Conservation (phyloP, 2,113 vertebrate genomes). For the Desmodus rotundus region DNA sequence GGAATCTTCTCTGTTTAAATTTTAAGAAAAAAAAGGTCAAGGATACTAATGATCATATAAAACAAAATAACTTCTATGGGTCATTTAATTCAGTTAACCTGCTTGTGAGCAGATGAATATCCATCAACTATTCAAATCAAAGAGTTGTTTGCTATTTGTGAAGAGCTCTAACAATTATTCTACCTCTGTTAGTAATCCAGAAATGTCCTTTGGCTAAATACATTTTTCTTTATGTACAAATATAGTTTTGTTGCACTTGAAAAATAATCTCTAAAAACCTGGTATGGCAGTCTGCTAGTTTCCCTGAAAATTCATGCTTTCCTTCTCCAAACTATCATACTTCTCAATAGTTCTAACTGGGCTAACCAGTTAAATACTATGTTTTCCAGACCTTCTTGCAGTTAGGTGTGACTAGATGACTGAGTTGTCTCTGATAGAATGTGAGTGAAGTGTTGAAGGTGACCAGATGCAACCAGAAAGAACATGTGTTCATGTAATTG, state of each 20-base stretch:
- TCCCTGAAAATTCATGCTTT: background rate
- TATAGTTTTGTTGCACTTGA: background rate
- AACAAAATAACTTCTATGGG: background rate
- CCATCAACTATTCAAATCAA: background rate
- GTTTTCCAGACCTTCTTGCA: background rate
- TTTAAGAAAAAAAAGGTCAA: background rate
- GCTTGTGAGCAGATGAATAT: background rate
- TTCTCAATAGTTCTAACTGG: background rate
- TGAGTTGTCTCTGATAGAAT: background rate
- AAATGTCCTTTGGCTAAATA: background rate
- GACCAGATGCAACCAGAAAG: background rate
- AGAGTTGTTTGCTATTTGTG: background rate
- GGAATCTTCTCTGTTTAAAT: background rate
- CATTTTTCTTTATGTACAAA: conserved; percentile 18
- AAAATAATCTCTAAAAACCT: conserved; percentile 35
- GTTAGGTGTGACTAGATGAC: background rate
- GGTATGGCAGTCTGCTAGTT: background rate
- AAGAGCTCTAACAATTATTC: background rate
- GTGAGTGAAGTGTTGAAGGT: background rate
- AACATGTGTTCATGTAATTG: background rate
- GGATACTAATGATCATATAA: background rate
- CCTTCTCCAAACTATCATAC: background rate
- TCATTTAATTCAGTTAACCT: conserved; percentile 22
- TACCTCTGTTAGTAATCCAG: background rate
- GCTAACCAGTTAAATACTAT: background rate